Conservation (phyloP, 1,140 invertebrate genomes). For the Neodiprion pinetum region DNA sequence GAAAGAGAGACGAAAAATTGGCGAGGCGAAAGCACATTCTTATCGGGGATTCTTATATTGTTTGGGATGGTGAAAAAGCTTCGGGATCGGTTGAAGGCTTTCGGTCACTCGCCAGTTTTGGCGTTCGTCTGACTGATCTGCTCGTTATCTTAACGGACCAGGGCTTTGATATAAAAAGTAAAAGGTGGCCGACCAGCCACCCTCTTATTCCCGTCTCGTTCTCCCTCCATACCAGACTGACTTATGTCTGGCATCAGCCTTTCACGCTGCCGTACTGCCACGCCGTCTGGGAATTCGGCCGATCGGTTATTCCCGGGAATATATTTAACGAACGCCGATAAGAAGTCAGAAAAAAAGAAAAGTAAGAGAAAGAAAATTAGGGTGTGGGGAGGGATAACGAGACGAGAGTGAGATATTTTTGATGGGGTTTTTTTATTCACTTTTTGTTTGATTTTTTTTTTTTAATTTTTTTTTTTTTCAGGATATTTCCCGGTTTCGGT, state of each 20-base stretch:
- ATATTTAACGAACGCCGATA: too few species aligned
- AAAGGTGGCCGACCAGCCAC: not conserved
- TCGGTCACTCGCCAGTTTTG: not conserved
- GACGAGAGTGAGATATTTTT: too few species aligned
- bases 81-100: too few species aligned
- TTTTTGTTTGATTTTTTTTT: too few species aligned
- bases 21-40: conserved; percentile 1
- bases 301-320: not conserved
- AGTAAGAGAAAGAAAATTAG: too few species aligned
- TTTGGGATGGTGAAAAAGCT: too few species aligned
- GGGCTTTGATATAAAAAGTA: conserved; percentile 20
- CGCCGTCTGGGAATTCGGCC: not conserved
- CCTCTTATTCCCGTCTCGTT: not conserved
- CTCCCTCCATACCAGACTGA: not conserved
- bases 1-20: conserved; percentile 17
- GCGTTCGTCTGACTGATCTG: conserved; percentile 18
- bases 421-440: too few species aligned
- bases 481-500: too few species aligned
- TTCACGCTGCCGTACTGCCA: not conserved
- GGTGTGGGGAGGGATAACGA: too few species aligned
- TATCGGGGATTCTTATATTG: too few species aligned
- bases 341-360: too few species aligned
- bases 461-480: too few species aligned
- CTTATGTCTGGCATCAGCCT: not conserved
- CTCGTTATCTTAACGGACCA: conserved; percentile 22